Evolutionary conservation across 2,888 invertebrate genomes (phyloP).

Genomic region (Endotricha flammealis): DNA sequence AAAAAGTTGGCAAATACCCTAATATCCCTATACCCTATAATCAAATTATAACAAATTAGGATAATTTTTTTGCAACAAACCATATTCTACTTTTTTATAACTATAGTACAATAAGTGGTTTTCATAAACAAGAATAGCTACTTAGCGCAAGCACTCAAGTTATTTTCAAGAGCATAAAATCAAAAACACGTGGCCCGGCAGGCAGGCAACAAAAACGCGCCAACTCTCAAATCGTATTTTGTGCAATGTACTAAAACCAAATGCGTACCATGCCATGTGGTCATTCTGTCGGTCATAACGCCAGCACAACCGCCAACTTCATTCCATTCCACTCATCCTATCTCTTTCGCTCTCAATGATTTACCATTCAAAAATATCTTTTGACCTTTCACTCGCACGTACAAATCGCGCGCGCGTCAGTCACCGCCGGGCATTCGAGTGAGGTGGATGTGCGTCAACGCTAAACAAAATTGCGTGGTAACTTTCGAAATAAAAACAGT

Average conservation of each 20-base stretch:
- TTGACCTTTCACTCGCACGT: slow-evolving; percentile 53
- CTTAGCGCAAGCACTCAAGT: slow-evolving; percentile 25
- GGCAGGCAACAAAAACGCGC: slow-evolving; percentile 57
- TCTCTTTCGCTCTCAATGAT: slow-evolving; percentile 39
- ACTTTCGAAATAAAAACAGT: slow-evolving; percentile 68
- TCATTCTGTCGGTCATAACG: slow-evolving; percentile 57
- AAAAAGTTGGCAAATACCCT: too few species aligned
- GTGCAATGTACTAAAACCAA: slow-evolving; percentile 60
- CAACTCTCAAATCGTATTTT: slow-evolving; percentile 49
- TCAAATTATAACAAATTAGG: too few species aligned
- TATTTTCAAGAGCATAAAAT: slow-evolving; percentile 40
- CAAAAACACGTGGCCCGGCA: slow-evolving; percentile 53
- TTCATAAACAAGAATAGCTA: slow-evolving; percentile 15
- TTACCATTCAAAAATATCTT: slow-evolving; percentile 39
- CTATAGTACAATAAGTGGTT: not conserved
- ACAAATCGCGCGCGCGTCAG: slow-evolving; percentile 38
- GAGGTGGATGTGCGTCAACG: slow-evolving; percentile 31
- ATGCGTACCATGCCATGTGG: slow-evolving; percentile 73
- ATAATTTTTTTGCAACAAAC: too few species aligned
- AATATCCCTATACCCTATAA: too few species aligned
- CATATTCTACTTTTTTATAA: slow-evolving; percentile 2
- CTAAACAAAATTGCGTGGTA: slow-evolving; percentile 37
- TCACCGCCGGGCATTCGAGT: slow-evolving; percentile 35
- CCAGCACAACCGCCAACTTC: slow-evolving; percentile 52
- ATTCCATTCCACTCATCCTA: slow-evolving; percentile 33